Conservation (phyloP, 2,797 vertebrate genomes). For the Buceros bicornis region DNA sequence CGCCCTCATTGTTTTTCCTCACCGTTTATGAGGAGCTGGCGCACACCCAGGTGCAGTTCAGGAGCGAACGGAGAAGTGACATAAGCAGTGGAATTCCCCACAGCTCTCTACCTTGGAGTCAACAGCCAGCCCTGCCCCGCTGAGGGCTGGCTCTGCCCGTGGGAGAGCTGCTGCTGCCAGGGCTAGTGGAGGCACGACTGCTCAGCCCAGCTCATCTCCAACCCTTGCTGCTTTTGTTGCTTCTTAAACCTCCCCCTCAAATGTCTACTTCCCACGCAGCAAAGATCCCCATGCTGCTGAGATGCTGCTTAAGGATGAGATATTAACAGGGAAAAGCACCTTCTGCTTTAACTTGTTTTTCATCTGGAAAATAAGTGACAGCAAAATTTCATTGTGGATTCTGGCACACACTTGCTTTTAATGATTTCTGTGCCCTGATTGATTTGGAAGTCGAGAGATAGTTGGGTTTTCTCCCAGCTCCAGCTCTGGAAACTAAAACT, state of each 20-base stretch:
- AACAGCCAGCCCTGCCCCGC: background rate
- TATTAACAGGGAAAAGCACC: background rate
- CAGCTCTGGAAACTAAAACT: background rate
- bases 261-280: background rate
- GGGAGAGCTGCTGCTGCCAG: background rate
- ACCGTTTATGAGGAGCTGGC: background rate
- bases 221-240: background rate
- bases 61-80: background rate
- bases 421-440: background rate
- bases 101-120: background rate
- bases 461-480: background rate
- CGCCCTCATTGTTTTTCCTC: background rate
- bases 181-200: background rate
- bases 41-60: rapidly evolving
- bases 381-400: background rate
- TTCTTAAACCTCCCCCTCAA: background rate
- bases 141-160: background rate
- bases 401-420: background rate
- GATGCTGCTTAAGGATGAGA: background rate
- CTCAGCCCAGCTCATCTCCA: background rate
- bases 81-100: constrained; percentile 40
- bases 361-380: background rate
- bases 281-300: background rate
- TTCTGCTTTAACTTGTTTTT: constrained; percentile 10
- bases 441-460: background rate